phyloP scores from a whole-genome alignment of 2,113 vertebrate species.

The Xerus inauris region DNA sequence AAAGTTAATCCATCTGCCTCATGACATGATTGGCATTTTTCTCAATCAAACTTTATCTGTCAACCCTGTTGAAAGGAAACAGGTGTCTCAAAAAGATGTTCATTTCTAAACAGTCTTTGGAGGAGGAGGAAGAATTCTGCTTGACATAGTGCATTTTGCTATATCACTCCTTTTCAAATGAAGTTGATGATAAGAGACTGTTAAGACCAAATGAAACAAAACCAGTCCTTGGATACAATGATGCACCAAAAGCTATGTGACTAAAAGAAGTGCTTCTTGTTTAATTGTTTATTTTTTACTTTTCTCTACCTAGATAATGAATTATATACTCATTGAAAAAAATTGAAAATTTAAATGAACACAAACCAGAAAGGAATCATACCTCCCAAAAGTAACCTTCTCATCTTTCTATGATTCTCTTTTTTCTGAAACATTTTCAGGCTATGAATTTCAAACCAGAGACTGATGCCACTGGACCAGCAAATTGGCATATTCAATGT shows the following conservation, averaged over 20 bases:
- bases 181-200: constrained; percentile 31
- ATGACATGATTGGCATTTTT: constrained; percentile 62
- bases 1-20: constrained; percentile 72
- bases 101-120: constrained; percentile 48
- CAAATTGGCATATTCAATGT: neutral
- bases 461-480: neutral
- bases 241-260: neutral
- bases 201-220: constrained; percentile 11
- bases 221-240: neutral
- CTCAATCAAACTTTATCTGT: constrained; percentile 70
- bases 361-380: constrained; percentile 1
- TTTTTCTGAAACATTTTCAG: constrained; percentile 48
- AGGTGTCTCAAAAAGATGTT: constrained; percentile 60
- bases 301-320: constrained; percentile 18
- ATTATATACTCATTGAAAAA: neutral
- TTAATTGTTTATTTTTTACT: constrained; percentile 30
- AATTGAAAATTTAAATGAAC: constrained; percentile 24
- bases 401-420: neutral
- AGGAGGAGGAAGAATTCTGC: constrained; percentile 41
- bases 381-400: neutral
- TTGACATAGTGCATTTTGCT: constrained; percentile 7
- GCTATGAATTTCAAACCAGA: constrained; percentile 34
- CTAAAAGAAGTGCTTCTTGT: constrained; percentile 39
- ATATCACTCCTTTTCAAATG: constrained; percentile 15
- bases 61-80: constrained; percentile 56